Base-by-base conservation (phyloP, 2,113 vertebrate genomes). In the Corvus moneduloides region DNA sequence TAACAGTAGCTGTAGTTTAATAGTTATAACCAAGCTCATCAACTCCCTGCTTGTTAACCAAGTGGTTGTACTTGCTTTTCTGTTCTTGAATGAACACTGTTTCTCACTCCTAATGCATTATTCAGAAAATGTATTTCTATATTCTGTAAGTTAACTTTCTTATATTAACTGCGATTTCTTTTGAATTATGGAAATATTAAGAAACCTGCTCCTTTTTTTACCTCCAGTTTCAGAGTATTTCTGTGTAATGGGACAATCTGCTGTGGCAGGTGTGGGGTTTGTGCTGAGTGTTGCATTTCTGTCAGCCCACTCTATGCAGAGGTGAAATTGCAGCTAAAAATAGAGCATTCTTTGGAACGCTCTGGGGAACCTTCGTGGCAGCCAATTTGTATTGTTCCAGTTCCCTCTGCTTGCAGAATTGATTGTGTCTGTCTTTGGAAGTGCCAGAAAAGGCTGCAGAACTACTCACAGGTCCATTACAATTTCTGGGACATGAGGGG, bases 251-350 rank as follows among this genome's bases (percentile, higher is more conserved):
- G 88, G 84, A 46, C 73, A 76, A 33, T 87, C 41, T 90, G 75
- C 94, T 87, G 2, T 27, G 55, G 90, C 89, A 94, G 96, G 62
- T 95, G 81, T 64, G 89, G 10, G 63, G 32, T 93, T 96, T 94
- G 83, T 97, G 94, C 97, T 97, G 97, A 98, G 97, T 89, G 96
- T 95, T 95, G 71, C 81, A 58, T 96, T 98, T 97, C 94, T 98
- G 98, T 98, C 97, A 97, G 95, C 96, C 96, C 93, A 48, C 96
- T 95, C 97, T 94, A 69, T 95, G 96, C 92, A 97, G 96, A 98
- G 97, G 97, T 98, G 97, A 97, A 97, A 97, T 81, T 84, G 92
- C 88, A 95, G 96, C 98, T 98, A 98, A 98, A 98, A 99, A 99
- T 98, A 98, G 98, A 97, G 95, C 66, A 55, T 80, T 96, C 92